These are phyloP conservation scores for Podarcis raffonei DNA, from an alignment of 2,113 vertebrate species.

Conservation along the genomic window DNA sequence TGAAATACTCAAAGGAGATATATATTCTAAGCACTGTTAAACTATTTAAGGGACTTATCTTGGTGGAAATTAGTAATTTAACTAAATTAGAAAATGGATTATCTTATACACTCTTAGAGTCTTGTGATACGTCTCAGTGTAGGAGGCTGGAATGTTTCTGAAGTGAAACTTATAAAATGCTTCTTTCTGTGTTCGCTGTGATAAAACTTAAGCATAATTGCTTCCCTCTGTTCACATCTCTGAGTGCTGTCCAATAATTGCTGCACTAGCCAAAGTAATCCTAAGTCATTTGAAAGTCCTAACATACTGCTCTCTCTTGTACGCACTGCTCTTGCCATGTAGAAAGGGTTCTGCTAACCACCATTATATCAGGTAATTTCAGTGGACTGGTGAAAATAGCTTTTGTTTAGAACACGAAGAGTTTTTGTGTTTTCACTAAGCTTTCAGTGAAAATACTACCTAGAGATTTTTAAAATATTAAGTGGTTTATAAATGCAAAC, in stretches of 20 bases:
- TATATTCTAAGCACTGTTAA: conserved; percentile 71
- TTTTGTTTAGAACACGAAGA: conserved; percentile 7
- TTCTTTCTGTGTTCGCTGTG: conserved; percentile 74
- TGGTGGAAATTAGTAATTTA: conserved; percentile 75
- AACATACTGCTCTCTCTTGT: conserved; percentile 84
- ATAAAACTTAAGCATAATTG: conserved; percentile 82
- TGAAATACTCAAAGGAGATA: conserved; percentile 65
- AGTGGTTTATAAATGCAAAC: not conserved
- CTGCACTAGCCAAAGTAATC: conserved; percentile 89
- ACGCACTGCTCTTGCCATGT: conserved; percentile 88
- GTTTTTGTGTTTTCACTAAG: conserved; percentile 69
- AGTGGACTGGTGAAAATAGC: conserved; percentile 88
- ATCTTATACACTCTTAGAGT: conserved; percentile 59
- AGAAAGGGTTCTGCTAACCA: conserved; percentile 82
- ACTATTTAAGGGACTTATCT: conserved; percentile 69
- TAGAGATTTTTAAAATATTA: too few species aligned
- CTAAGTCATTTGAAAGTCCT: conserved; percentile 79
- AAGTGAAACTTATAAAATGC: conserved; percentile 24
- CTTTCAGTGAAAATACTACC: too few species aligned
- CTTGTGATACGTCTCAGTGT: conserved; percentile 63
- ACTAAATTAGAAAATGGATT: conserved; percentile 75
- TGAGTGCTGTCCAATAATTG: conserved; percentile 86
- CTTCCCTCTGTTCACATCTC: conserved; percentile 92
- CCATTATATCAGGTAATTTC: conserved; percentile 84
- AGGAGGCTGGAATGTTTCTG: conserved; percentile 61